phyloP scores from a whole-genome alignment of 2,797 vertebrate genomes.

The Anas capensis region DNA sequence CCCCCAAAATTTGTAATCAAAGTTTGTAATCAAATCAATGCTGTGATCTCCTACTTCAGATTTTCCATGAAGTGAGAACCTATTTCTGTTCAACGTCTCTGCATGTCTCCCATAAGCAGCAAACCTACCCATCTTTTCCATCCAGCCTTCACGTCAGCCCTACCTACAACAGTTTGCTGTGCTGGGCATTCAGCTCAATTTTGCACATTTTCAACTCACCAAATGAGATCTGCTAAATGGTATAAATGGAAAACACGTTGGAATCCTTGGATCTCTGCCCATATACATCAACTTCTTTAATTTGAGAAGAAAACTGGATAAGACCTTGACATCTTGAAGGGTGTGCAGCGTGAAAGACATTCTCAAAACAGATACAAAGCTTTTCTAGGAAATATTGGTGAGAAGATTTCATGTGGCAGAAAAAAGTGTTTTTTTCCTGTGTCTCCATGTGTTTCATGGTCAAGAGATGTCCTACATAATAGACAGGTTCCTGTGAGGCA shows the following conservation, averaged over 20 bases:
- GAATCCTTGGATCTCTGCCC: neutral
- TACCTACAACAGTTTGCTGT: neutral
- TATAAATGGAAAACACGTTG: constrained; percentile 6
- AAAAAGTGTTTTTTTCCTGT: neutral
- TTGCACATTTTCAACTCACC: neutral
- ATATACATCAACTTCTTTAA: neutral
- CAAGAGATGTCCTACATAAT: neutral
- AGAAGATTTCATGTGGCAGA: neutral
- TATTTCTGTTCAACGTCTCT: neutral
- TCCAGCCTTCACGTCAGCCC: neutral
- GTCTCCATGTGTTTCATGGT: neutral
- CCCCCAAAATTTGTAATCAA: neutral
- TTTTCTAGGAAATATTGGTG: neutral
- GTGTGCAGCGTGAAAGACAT: neutral
- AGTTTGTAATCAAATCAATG: neutral
- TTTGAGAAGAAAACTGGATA: neutral
- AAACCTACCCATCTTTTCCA: neutral
- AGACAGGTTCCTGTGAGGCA: neutral
- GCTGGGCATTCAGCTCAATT: neutral
- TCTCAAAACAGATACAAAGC: neutral
- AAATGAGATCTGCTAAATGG: neutral
- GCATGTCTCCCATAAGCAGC: neutral
- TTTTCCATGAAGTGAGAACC: neutral
- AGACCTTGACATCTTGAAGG: neutral
- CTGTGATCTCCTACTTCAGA: neutral